Percentiles rank a stretch among this genome's conserved stretches.
phyloP scores from a whole-genome alignment of 1,140 invertebrate species.

The Littorina saxatilis region DNA sequence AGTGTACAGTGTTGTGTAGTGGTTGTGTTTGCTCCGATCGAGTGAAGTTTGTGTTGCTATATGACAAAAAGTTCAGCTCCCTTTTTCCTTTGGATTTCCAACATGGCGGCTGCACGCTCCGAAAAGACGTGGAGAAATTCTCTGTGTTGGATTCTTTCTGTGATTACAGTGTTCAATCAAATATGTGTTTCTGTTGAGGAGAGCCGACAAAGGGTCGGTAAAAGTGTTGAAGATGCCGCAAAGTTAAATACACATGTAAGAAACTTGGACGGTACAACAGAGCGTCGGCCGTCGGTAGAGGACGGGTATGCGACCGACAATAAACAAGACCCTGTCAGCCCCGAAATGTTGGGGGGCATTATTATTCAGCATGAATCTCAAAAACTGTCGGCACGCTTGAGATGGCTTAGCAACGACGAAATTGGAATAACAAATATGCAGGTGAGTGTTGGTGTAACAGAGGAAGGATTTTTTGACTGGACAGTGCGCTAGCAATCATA shows the following conservation, averaged over 20 bases:
- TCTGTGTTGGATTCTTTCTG: constrained; percentile 39
- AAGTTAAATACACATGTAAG: constrained; percentile 52
- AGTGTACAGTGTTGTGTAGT: constrained; percentile 26
- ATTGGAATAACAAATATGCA: constrained; percentile 79
- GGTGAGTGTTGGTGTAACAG: constrained; percentile 65
- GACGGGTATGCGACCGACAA: constrained; percentile 59
- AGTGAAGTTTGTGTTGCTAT: background rate
- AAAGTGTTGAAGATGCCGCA: constrained; percentile 39
- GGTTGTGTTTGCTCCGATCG: constrained; percentile 11
- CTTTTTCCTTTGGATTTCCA: constrained; percentile 49
- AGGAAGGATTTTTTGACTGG: too few relatives aligned
- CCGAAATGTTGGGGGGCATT: constrained; percentile 65
- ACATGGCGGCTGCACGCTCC: constrained; percentile 58
- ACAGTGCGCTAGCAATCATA: too few relatives aligned
- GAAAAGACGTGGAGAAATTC: constrained; percentile 31
- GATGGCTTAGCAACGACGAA: constrained; percentile 78
- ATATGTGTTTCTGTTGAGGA: constrained; percentile 42
- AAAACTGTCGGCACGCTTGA: constrained; percentile 66
- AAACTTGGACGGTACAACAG: constrained; percentile 49
- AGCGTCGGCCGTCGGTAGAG: constrained; percentile 17
- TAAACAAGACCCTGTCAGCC: constrained; percentile 60
- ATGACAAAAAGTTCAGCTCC: constrained; percentile 4
- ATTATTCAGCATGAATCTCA: constrained; percentile 70
- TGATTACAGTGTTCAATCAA: constrained; percentile 42
- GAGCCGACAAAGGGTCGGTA: constrained; percentile 41